Percentiles rank a stretch among this genome's conserved stretches.
phyloP scores from a whole-genome alignment of 2,113 vertebrate genomes.

The Manacus vitellinus region DNA sequence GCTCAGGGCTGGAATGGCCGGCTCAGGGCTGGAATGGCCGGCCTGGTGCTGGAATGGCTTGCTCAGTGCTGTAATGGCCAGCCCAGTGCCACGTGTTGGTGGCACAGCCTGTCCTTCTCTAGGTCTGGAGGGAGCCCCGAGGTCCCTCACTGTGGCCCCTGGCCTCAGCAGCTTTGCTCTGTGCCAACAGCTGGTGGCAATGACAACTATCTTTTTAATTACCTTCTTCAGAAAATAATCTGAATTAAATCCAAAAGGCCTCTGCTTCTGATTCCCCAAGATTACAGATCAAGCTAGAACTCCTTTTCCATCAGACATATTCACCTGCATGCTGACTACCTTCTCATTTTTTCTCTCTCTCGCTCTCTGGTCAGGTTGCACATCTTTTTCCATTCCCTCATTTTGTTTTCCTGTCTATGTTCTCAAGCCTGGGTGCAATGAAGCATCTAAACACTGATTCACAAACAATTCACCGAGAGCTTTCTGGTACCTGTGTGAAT shows the following conservation, averaged over 20 bases:
- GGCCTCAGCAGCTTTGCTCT: not conserved
- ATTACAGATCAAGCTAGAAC: not conserved
- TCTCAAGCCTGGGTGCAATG: not conserved
- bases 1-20: not conserved
- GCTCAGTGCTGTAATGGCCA: rapidly evolving
- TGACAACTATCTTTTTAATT: not conserved
- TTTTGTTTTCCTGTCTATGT: not conserved
- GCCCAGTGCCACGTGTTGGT: rapidly evolving
- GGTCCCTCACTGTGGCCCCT: not conserved
- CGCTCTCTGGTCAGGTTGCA: not conserved
- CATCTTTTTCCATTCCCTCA: not conserved
- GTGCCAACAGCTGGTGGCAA: not conserved
- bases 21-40: not conserved
- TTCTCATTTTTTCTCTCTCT: not conserved
- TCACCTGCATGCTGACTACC: not conserved
- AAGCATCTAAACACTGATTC: not conserved
- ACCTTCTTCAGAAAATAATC: not conserved
- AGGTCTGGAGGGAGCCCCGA: not conserved
- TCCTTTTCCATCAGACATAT: not conserved
- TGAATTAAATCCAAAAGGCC: not conserved
- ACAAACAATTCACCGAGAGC: not conserved
- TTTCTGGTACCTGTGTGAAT: not conserved
- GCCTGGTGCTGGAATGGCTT: not conserved
- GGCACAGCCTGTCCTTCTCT: not conserved
- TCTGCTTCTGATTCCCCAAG: not conserved